Base-by-base conservation (phyloP, 2,888 invertebrate genomes). In the Psylliodes chrysocephalus region DNA sequence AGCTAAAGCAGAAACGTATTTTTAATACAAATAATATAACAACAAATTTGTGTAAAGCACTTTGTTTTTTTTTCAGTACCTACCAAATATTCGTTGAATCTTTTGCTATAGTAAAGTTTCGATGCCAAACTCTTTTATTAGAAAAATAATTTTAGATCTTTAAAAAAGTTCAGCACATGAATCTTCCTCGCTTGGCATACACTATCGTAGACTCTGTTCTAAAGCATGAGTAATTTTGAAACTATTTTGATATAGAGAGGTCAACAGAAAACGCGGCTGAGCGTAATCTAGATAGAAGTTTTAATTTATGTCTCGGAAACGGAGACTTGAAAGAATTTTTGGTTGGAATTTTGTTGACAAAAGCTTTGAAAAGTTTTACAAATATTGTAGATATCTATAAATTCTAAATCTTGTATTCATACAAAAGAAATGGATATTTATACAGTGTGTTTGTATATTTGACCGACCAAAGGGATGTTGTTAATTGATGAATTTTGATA, bases 211-310 rank as follows among this genome's bases (percentile, higher is more conserved):
- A 52, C 10, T 17, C 35, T 38, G 35, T 52, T 52, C 17, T 10
- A 35, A 38, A 35, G 12, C 52, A 35, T 52, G 52, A 49, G 52
- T 35, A 52, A 17, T 52, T 52, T 52, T 52, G 17, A 52, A 52
- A 52, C 52, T 52, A 52, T 52, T 52, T 52, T 52, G 52, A 52
- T 52, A 35, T 52, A 52, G 52, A 52, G 52, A 52, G 52, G 52
- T 52, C 52, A 52, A 35, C 52, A 52, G 30, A 52, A 35, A 52
- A 19, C 10, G 18, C 38, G 18, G 52, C 35, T 18, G 38, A 28
- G 19, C 38, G 19, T 52, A 52, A 35, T 35, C 12, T 52, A 33
- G 18, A 38, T 33, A 51, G 33, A 51, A 15, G 33, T 18, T 17
- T n/a, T 51, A 51, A 51, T 51, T 51, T 51, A 51, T 35, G 30